Base-by-base conservation (phyloP, 2,797 vertebrate genomes). In the Sebastes hopkinsi region DNA sequence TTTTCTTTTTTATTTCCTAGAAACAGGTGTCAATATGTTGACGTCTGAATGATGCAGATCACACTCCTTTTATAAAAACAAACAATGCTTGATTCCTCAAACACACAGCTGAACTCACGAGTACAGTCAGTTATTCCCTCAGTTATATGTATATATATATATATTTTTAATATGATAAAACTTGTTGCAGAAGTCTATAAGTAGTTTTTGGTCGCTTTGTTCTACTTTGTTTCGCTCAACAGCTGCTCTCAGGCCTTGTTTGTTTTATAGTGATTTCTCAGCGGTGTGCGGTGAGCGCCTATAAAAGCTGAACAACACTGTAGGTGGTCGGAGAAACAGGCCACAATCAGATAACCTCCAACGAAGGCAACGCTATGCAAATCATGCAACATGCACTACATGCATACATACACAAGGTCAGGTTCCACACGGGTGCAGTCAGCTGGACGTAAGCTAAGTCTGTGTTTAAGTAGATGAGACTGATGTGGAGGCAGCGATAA, bases 291-390 rank as follows among this genome's bases (percentile, higher is more conserved):
- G 75, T 23, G 62, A 65, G 27, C 1, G 30, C 56, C 58, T 58
- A 59, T 80, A 77, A 81, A 87, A 86, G 72, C 71, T 30, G 25
- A 78, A 52, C 61, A 77, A 29, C 80, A 50, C 72, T 4, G 29
- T 81, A 81, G 82, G 78, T 82, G 83, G 79, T 80, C 56, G 14
- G 59, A 87, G 82, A 88, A 87, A 42, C 67, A 38, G 73, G 75
- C 66, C 61, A 74, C 81, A 79, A 83, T 88, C 81, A 68, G 83
- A 89, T 82, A 83, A 83, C 72, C 69, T 74, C 25, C 3, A 42
- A 76, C 58, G 58, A 77, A 65, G 52, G 59, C 71, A n/a, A 16
- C 6, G 58, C 84, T 85, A 72, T 88, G 89, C 55, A 78, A 75
- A 79, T 83, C 69, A 55, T 54, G 64, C 62, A 68, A 79, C 55